These are phyloP conservation scores for Contarinia nasturtii DNA, from an alignment of 1,140 invertebrate species.

Conservation along the genomic window DNA sequence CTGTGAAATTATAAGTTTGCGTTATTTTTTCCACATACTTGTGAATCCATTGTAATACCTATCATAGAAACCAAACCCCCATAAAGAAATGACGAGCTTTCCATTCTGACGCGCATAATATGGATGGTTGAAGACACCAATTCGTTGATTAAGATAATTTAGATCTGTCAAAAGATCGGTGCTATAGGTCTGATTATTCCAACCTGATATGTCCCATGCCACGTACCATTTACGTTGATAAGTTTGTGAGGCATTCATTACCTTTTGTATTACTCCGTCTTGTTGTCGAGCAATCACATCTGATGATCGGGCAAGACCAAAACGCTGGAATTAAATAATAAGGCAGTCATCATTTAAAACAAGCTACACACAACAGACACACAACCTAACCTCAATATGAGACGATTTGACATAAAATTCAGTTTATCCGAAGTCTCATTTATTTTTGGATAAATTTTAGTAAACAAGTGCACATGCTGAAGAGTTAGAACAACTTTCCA, in stretches of 20 bases:
- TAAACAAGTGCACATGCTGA: too few species aligned
- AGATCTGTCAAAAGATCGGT: neutral
- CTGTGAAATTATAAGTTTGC: too few species aligned
- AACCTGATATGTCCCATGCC: neutral
- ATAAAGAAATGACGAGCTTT: neutral
- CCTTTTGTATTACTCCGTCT: neutral
- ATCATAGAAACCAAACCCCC: neutral
- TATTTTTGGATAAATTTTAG: too few species aligned
- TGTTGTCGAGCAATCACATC: neutral
- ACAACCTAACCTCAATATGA: too few species aligned
- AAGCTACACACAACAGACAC: too few species aligned
- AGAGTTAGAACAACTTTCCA: too few species aligned
- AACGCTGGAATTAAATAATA: neutral
- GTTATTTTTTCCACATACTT: too few species aligned
- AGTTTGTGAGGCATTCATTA: neutral
- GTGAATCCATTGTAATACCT: too few species aligned
- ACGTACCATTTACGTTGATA: neutral
- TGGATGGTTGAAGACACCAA: neutral
- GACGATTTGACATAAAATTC: too few species aligned
- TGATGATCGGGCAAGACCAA: neutral
- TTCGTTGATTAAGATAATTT: neutral
- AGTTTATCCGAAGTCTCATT: too few species aligned
- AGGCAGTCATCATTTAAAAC: too few species aligned
- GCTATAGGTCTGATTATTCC: neutral
- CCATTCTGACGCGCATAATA: neutral